Evolutionary conservation across 2,888 invertebrate species (phyloP), one percentile per base, ranked within the genome.

Genomic region (Drosophila kokeensis): DNA sequence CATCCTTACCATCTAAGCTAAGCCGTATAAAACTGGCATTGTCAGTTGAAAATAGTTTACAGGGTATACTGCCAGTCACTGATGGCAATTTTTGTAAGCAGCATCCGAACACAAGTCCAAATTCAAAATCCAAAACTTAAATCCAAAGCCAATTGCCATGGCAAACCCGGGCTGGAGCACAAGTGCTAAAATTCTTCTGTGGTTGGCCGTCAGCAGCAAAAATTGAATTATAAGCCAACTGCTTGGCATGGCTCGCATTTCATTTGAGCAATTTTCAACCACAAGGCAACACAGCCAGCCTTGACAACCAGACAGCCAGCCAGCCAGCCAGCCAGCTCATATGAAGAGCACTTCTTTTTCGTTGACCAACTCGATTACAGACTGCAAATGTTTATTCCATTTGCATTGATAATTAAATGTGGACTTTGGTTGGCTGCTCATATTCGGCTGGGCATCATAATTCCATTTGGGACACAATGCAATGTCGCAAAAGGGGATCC

Each of bases 361-460:
- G 42, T 53, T 61, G 45, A 36, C 72, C 72, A 86, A 86, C 75
- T 83, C 65, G 71, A 86, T 81, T 81, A 78, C 68, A 74, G 78
- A 55, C 81, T 76, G 69, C 75, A 83, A 88, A 86, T 88, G 87
- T 83, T 84, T 76, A 89, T 84, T 79, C 69, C 81, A 84, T 89
- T 89, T 84, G 81, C 87, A 89, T 83, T 84, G 84, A 79, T 89
- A 84, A 84, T 89, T 89, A 83, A 89, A 74, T 76, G 61, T 38
- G 57, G 30, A 60, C 58, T 24, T 30, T 52, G 53, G 4, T 65
- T 45, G 24, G 27, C 24, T 42, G 67, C 58, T 60, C 60, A 45
- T 69, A 29, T 62, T 69, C 32, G 42, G 38, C 54, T 61, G 48
- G 50, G 32, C 24, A 29, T 49, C 69, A 67, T 83, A 83, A 83